Evolutionary conservation across 1,140 invertebrate species (phyloP), one percentile per base, ranked within the genome.

Genomic region (Rhagoletis zephyria): DNA sequence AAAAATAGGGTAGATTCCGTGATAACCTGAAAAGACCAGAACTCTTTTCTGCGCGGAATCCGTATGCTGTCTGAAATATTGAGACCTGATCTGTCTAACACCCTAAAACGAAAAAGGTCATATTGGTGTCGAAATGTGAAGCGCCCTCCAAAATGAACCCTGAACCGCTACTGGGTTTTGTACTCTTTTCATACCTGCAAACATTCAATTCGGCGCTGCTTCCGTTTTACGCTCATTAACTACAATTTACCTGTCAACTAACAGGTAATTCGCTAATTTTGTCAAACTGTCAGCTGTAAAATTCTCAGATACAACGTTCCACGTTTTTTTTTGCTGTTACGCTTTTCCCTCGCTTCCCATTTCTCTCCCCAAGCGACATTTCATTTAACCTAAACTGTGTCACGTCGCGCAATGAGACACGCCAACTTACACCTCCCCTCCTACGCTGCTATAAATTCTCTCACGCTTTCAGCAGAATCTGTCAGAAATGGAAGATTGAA

Each of bases 231-330:
- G 48, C 45, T 81, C 51, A 56, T 81, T 81, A 81, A 81, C 45
- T 9, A 56, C 42, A 81, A 81, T 81, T 81, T 81, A n/a, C 74
- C 74, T 81, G 74, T 51, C 74, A 59, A 81, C 74, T 56, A 51
- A 59, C 51, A 19, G 74, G 74, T 59, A 59, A 81, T 56, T 56
- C 74, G 51, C 74, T 81, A 81, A 81, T 81, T 81, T 59, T 81
- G 48, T 81, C 74, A 81, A 81, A 30, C 74, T 81, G 74, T 16
- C 67, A 48, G 67, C 67, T 74, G 42, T 48, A 14, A n/a, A 45
- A 74, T 16, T 40, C 42, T 16, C 67, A 74, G 40, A 74, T 3
- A 81, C 48, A 56, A 42, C 19, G 56, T 30, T 19, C 48, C 48
- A 19, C n/a, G 16, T 19, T 4, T 30, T 67, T 64, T 64, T 64